Conservation (phyloP, 2,888 invertebrate species). For the Lacanobia wlatinum region DNA sequence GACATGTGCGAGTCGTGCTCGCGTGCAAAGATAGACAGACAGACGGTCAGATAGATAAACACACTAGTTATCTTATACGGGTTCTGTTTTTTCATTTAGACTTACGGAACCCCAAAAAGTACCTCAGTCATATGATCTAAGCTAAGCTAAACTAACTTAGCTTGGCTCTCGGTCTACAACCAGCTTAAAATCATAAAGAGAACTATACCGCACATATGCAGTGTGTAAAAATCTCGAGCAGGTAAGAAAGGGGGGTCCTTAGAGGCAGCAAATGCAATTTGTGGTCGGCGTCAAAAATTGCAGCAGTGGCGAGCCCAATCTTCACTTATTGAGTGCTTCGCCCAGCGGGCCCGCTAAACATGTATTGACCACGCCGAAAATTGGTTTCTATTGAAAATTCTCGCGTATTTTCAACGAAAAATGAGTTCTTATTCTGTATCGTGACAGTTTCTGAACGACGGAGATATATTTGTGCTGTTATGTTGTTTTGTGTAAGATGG, state of each 20-base stretch:
- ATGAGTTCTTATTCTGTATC: slow-evolving; percentile 48
- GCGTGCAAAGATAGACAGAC: too few relatives aligned
- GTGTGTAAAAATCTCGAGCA: slow-evolving; percentile 33
- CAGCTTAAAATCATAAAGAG: neutral
- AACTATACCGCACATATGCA: neutral
- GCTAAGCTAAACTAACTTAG: neutral
- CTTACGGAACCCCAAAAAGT: neutral
- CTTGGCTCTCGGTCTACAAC: neutral
- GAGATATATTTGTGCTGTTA: slow-evolving; percentile 28
- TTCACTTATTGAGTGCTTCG: slow-evolving; percentile 74
- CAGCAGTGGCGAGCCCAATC: slow-evolving; percentile 74
- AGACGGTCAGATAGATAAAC: too few relatives aligned
- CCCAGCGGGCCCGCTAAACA: slow-evolving; percentile 70
- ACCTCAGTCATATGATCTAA: neutral
- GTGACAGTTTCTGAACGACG: slow-evolving; percentile 47
- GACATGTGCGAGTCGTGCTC: too few relatives aligned
- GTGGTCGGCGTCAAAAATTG: slow-evolving; percentile 78
- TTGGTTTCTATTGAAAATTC: slow-evolving; percentile 76
- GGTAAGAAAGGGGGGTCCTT: slow-evolving; percentile 65
- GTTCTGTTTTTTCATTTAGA: too few relatives aligned
- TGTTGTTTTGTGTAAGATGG: slow-evolving; percentile 24
- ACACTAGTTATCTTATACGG: too few relatives aligned
- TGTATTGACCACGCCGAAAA: slow-evolving; percentile 73
- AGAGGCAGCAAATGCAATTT: slow-evolving; percentile 84
- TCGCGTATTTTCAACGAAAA: slow-evolving; percentile 53